Base-by-base conservation (phyloP, 2,888 invertebrate species). In the Volucella inanis region DNA sequence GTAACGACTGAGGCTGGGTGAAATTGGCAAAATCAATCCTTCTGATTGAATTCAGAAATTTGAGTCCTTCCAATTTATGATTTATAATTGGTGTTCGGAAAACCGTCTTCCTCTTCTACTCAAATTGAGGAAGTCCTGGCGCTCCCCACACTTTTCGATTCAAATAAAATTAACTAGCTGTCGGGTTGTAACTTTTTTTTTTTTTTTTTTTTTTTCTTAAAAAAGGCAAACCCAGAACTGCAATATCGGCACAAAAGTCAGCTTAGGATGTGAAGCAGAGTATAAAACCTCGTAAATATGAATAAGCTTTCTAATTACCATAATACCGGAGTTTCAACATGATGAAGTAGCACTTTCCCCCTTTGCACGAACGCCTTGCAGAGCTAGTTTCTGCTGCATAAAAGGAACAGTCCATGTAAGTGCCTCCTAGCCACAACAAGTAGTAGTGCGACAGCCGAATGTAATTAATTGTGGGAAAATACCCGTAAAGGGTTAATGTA, bases 251-350 rank as follows among this genome's bases (percentile, higher is more conserved):
- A 74, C 38, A 31, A 55, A 64, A 41, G 45, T 18, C 45, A 47
- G 31, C 4, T 14, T 41, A 65, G 65, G 57, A 57, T 57, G 9
- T 12, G 43, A 12, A 8, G 6, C 31, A 18, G n/a, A n/a, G 22
- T 61, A 65, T 82, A 62, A 67, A 77, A 54, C 75, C 18, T 55
- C 78, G 52, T 57, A 78, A 78, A 78, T 74, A 74, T 78, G 68
- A 67, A 78, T 78, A 72, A 78, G 43, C 52, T 78, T 62, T 68
- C 45, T 78, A 74, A 83, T 83, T 83, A 83, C 64, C 74, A 70
- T 78, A 78, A 78, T 64, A 68, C 47, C 67, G 49, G 72, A 50
- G 65, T 59, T 59, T 64, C 55, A 64, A 49, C 50, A 74, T 74
- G 68, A 78, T 78, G 57, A 64, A 83, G 74, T 74, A 52, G 75